Evolutionary conservation across 2,888 invertebrate genomes (phyloP).

Genomic region (Cheilosia pagana): DNA sequence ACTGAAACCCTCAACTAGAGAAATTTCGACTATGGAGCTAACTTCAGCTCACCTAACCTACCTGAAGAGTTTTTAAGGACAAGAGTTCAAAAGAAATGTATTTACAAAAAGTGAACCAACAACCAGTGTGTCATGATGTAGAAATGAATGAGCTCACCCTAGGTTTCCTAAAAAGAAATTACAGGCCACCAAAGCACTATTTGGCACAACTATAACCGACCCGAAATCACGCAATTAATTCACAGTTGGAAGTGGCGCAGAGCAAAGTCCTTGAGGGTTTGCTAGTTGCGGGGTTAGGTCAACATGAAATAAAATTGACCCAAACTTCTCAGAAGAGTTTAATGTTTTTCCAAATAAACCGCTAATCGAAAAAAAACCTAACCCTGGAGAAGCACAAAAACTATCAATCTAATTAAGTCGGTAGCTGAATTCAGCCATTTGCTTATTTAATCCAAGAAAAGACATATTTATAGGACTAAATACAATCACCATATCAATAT

Average conservation of each 20-base stretch:
- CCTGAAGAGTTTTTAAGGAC: too few relatives aligned
- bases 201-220: conserved; percentile 6
- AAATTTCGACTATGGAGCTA: too few relatives aligned
- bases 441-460: too few relatives aligned
- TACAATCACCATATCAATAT: background rate
- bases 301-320: background rate
- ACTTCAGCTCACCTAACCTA: too few relatives aligned
- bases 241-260: conserved; percentile 3
- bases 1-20: too few relatives aligned
- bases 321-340: conserved; percentile 13
- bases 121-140: background rate
- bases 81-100: background rate
- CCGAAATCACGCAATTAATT: conserved; percentile 61
- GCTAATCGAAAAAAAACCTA: background rate
- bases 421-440: background rate
- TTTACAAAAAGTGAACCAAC: background rate
- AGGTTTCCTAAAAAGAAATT: conserved; percentile 36
- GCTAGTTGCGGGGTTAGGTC: conserved; percentile 27
- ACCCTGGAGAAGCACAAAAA: background rate
- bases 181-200: conserved; percentile 12
- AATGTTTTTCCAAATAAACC: conserved; percentile 3
- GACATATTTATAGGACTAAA: too few relatives aligned
- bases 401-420: too few relatives aligned
- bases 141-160: conserved; percentile 50
- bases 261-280: conserved; percentile 24